A percentile compares a stretch with the other conserved stretches of the same genome.
These are phyloP conservation scores for Orycteropus afer DNA, from an alignment of 2,113 vertebrate species.

Conservation along the genomic window DNA sequence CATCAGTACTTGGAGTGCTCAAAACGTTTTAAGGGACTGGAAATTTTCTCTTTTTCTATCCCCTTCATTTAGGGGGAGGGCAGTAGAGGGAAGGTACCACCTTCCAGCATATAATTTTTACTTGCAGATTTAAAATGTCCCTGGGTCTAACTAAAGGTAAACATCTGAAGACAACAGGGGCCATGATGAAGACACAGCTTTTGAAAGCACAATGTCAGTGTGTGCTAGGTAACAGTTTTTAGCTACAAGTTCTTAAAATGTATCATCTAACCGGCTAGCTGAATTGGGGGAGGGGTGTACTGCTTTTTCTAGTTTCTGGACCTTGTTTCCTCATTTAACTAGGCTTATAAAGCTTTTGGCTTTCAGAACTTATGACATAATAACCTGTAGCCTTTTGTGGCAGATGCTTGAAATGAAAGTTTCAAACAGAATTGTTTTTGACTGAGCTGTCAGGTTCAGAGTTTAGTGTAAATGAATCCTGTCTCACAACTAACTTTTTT, in stretches of 20 bases:
- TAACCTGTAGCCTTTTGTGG: constrained; percentile 68
- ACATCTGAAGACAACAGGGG: not conserved
- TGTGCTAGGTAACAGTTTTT: constrained; percentile 34
- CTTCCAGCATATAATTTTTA: constrained; percentile 41
- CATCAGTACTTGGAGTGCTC: not conserved
- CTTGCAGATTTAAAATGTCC: constrained; percentile 20
- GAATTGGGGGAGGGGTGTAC: not conserved
- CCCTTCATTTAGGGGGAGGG: not conserved
- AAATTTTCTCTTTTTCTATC: not conserved
- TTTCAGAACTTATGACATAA: constrained; percentile 73
- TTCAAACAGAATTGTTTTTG: constrained; percentile 71
- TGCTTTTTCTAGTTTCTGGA: constrained; percentile 59
- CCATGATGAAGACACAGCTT: not conserved
- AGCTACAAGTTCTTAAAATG: constrained; percentile 27
- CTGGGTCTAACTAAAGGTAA: not conserved
- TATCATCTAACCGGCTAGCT: not conserved
- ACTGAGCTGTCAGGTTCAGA: constrained; percentile 65
- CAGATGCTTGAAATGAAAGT: constrained; percentile 74
- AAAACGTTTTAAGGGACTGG: constrained; percentile 35
- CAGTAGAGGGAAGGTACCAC: not conserved
- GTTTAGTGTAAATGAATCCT: constrained; percentile 60
- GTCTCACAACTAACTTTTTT: constrained; percentile 61
- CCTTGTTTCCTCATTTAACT: constrained; percentile 58
- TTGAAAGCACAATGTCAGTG: constrained; percentile 29
- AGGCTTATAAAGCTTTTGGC: constrained; percentile 67